Evolutionary conservation across 2,797 vertebrate species (phyloP).

Genomic region (Macropodus opercularis): DNA sequence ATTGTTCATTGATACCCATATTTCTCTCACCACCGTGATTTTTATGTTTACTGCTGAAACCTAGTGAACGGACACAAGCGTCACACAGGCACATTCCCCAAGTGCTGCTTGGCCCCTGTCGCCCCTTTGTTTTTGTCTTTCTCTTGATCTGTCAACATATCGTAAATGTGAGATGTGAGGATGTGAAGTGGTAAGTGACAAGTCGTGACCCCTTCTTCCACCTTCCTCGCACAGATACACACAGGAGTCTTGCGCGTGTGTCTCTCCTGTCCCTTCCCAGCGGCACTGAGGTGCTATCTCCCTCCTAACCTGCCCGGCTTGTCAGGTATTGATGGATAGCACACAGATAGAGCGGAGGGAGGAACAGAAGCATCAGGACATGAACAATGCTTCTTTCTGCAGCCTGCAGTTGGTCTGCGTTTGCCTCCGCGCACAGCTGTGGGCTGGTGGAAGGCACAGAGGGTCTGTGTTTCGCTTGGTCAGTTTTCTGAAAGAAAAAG

Average conservation of each 20-base stretch:
- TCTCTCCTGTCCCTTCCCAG: slow-evolving; percentile 29
- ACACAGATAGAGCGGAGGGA: slow-evolving; percentile 55
- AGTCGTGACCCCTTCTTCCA: slow-evolving; percentile 44
- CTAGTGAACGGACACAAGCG: not conserved
- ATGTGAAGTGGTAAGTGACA: slow-evolving; percentile 49
- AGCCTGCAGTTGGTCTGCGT: slow-evolving; percentile 40
- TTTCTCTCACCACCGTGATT: not conserved
- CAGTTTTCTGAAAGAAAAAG: not conserved
- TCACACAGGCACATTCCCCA: not conserved
- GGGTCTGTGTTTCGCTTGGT: not conserved
- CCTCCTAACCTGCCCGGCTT: slow-evolving; percentile 66
- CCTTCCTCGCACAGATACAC: not conserved
- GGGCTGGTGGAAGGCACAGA: not conserved
- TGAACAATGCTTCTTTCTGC: slow-evolving; percentile 47
- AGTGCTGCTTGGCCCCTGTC: slow-evolving; percentile 32
- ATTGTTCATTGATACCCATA: not conserved
- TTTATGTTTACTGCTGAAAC: not conserved
- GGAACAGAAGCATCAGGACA: slow-evolving; percentile 35
- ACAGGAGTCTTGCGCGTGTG: slow-evolving; percentile 16
- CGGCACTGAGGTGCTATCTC: slow-evolving; percentile 56
- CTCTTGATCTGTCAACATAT: slow-evolving; percentile 46
- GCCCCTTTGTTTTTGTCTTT: slow-evolving; percentile 25
- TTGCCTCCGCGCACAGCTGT: slow-evolving; percentile 15
- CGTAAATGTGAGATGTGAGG: slow-evolving; percentile 21
- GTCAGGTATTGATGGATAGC: slow-evolving; percentile 68